These are phyloP conservation scores for Coremacera marginata DNA, from an alignment of 2,888 invertebrate species.

Conservation along the genomic window DNA sequence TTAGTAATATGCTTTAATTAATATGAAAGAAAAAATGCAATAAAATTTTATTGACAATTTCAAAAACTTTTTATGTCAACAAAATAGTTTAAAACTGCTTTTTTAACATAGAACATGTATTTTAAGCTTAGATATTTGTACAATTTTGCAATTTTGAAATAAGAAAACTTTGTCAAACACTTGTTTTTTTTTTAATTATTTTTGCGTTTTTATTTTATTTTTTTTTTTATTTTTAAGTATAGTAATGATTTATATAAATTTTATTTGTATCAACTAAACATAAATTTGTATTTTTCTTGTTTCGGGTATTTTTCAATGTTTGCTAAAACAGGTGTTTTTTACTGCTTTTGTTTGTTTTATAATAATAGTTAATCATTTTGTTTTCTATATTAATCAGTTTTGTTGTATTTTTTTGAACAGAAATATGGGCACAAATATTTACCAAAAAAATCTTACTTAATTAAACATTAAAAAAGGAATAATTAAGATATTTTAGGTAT, in stretches of 20 bases:
- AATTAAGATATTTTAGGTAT: background rate
- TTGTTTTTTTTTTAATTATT: background rate
- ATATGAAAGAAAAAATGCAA: too few species aligned
- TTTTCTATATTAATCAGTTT: conserved; percentile 8
- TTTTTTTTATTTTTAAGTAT: conserved; percentile 17
- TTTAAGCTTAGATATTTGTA: background rate
- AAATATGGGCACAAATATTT: conserved; percentile 20
- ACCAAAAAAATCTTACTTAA: conserved; percentile 21
- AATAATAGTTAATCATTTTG: conserved; percentile 13
- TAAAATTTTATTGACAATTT: background rate
- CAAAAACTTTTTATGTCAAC: background rate
- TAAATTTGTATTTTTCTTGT: conserved; percentile 16
- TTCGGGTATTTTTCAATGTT: conserved; percentile 16
- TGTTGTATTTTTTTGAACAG: conserved; percentile 1
- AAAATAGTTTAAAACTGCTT: conserved; percentile 1
- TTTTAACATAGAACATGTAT: background rate
- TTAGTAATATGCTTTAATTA: too few species aligned
- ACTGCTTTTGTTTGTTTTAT: conserved; percentile 5
- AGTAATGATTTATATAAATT: conserved; percentile 25
- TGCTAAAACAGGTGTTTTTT: background rate
- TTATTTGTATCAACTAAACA: conserved; percentile 27
- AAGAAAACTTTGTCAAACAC: background rate
- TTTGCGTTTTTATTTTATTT: conserved; percentile 6
- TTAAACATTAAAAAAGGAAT: conserved; percentile 14
- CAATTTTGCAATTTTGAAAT: background rate